phyloP scores from a whole-genome alignment of 2,888 invertebrate species.

The Eustalomyia histrio region DNA sequence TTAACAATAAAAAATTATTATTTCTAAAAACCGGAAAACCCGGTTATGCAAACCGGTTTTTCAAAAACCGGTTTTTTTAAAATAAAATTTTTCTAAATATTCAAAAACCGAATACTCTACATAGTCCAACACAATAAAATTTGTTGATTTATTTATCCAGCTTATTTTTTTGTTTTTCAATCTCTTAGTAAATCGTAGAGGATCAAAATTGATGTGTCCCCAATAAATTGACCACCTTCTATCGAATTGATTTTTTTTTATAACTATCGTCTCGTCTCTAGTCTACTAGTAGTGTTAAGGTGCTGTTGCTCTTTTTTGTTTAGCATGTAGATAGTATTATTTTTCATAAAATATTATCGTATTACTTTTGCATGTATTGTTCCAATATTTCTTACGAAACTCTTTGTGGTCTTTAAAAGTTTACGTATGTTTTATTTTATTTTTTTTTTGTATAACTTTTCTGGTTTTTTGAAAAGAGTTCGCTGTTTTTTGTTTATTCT shows the following conservation, averaged over 20 bases:
- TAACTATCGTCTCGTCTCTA: background rate
- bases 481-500: background rate
- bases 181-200: no score
- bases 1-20: no score
- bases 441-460: slow-evolving; percentile 35
- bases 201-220: no score
- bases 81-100: no score
- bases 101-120: no score
- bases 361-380: slow-evolving; percentile 30
- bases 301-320: slow-evolving; percentile 10
- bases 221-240: slow-evolving; percentile 4
- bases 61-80: no score
- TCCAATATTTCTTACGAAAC: slow-evolving; percentile 59
- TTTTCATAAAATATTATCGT: slow-evolving; percentile 50
- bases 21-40: no score
- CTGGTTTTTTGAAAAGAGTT: slow-evolving; percentile 3
- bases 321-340: background rate
- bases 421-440: slow-evolving; percentile 28
- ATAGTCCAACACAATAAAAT: no score
- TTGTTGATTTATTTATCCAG: no score
- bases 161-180: no score
- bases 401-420: slow-evolving; percentile 56
- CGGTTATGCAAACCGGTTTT: no score
- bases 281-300: slow-evolving; percentile 21
- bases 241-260: background rate